A percentile compares a stretch with the other conserved stretches of the same genome.
phyloP scores from a whole-genome alignment of 2,113 vertebrate genomes.

The Indicator indicator region DNA sequence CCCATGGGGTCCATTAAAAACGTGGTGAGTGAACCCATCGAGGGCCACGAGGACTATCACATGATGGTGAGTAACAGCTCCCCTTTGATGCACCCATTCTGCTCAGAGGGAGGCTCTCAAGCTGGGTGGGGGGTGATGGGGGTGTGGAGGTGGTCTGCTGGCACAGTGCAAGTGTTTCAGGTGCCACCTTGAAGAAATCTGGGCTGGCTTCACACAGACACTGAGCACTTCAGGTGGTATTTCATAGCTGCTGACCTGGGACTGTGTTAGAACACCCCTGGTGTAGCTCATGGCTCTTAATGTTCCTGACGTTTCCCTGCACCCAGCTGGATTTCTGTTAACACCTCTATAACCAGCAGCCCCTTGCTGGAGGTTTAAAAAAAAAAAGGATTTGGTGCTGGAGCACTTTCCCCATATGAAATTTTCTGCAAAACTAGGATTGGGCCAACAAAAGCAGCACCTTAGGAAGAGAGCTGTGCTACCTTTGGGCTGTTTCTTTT shows the following conservation, averaged over 20 bases:
- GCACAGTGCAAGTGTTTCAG: neutral
- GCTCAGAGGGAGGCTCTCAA: neutral
- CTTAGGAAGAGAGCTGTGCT: neutral
- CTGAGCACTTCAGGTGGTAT: neutral
- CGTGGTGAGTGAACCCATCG: conserved; percentile 96
- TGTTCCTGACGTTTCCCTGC: neutral
- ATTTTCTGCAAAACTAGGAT: neutral
- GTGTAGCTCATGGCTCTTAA: neutral
- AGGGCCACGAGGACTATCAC: conserved; percentile 97
- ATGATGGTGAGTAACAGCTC: conserved; percentile 90
- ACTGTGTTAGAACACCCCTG: neutral
- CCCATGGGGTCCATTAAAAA: conserved; percentile 99
- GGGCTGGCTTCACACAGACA: neutral
- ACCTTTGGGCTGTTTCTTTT: neutral
- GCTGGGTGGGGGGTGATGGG: neutral
- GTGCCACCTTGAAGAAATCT: neutral
- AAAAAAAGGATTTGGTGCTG: neutral
- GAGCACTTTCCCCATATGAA: neutral
- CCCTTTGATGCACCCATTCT: neutral
- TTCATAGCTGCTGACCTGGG: neutral
- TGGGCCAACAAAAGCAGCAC: neutral
- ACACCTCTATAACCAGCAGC: neutral
- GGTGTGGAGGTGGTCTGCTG: neutral
- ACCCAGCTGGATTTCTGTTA: neutral
- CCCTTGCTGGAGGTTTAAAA: neutral